Evolutionary conservation across 2,113 vertebrate species (phyloP).

Genomic region (Propithecus coquereli): DNA sequence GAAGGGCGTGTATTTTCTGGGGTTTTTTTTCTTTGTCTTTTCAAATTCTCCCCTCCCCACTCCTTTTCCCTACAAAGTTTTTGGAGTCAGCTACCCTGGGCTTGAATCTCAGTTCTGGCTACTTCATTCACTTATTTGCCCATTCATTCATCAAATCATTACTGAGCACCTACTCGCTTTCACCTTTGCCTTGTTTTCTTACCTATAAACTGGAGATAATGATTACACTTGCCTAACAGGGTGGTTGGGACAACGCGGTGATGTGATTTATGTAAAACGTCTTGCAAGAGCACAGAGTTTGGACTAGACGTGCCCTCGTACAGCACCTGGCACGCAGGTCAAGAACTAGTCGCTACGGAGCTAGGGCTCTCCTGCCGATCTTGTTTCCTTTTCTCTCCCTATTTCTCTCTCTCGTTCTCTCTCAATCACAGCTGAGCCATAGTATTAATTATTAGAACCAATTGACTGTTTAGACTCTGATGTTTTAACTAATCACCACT

Average conservation of each 20-base stretch:
- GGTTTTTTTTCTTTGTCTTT: neutral
- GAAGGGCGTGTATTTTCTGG: neutral
- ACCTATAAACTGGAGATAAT: neutral
- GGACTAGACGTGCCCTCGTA: neutral
- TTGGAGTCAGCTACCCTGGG: neutral
- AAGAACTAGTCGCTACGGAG: neutral
- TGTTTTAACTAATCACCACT: constrained; percentile 99
- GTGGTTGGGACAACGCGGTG: neutral
- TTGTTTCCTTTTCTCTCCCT: neutral
- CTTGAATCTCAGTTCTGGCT: constrained; percentile 27
- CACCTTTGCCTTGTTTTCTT: constrained; percentile 14
- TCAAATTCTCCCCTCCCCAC: neutral
- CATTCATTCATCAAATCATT: neutral
- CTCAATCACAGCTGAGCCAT: constrained; percentile 89
- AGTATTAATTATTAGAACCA: constrained; percentile 99
- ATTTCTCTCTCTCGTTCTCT: constrained; percentile 69
- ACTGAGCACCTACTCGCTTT: neutral
- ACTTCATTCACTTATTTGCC: neutral
- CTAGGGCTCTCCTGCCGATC: neutral
- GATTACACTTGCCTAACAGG: neutral
- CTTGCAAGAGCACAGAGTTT: neutral
- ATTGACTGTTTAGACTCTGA: constrained; percentile 99
- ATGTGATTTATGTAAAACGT: neutral
- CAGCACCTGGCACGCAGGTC: neutral
- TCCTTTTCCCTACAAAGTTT: neutral